Evolutionary conservation across 1,140 invertebrate genomes (phyloP).

Genomic region (Bombus superbus): DNA sequence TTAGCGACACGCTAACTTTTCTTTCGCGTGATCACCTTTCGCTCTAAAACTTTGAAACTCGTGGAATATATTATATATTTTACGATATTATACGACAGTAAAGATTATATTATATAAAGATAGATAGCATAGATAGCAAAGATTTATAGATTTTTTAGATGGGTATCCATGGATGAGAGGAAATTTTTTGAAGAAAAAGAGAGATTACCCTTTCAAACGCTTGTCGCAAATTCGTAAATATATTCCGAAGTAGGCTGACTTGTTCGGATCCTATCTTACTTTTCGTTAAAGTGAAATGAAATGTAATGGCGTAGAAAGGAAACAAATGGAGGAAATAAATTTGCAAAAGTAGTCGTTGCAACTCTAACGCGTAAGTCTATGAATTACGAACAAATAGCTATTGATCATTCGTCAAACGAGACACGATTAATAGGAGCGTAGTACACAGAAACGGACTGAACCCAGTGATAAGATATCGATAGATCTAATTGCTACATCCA

Average conservation of each 20-base stretch:
- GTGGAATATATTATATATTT: no score
- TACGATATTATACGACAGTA: no score
- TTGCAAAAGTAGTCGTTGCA: background rate
- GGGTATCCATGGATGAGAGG: no score
- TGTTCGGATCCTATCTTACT: no score
- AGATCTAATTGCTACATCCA: background rate
- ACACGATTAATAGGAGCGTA: background rate
- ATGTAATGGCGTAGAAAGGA: background rate
- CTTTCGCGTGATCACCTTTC: background rate
- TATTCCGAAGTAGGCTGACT: background rate
- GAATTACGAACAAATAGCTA: background rate
- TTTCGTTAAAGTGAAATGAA: background rate
- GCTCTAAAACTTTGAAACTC: no score
- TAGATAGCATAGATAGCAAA: background rate
- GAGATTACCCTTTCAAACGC: background rate
- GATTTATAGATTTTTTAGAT: background rate
- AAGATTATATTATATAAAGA: no score
- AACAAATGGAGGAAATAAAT: background rate
- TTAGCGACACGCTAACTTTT: background rate
- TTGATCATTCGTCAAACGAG: background rate
- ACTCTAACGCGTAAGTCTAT: no score
- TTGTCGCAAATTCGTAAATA: background rate
- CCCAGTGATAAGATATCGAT: background rate
- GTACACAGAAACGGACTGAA: background rate
- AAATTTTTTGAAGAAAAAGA: background rate